Evolutionary conservation across 1,140 invertebrate genomes (phyloP).

Genomic region (Aphelinus atriplicis): DNA sequence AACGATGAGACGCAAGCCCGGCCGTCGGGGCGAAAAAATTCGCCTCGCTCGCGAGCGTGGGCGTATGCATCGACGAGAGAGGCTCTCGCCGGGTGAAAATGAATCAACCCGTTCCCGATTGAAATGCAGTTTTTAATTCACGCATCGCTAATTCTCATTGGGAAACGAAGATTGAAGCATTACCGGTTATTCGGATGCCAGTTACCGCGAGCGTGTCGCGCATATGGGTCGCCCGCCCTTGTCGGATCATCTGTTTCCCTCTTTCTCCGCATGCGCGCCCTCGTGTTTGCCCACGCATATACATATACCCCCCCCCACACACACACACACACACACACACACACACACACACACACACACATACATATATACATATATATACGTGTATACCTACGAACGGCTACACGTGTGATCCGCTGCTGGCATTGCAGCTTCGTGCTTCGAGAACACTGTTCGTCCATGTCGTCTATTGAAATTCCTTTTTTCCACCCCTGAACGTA

Average conservation of each 20-base stretch:
- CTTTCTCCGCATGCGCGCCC: neutral
- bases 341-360: too few species aligned
- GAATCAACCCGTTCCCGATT: conserved; percentile 26
- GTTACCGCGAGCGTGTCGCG: neutral
- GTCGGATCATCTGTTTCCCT: conserved; percentile 18
- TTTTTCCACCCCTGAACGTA: too few species aligned
- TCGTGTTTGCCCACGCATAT: too few species aligned
- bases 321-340: too few species aligned
- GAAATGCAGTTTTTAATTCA: conserved; percentile 42
- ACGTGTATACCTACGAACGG: too few species aligned
- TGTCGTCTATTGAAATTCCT: too few species aligned
- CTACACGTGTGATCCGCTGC: too few species aligned
- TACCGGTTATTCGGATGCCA: neutral
- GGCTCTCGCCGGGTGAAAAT: conserved; percentile 1
- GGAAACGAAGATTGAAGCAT: conserved; percentile 33
- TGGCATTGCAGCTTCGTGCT: too few species aligned
- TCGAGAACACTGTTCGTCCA: too few species aligned
- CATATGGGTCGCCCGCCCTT: neutral
- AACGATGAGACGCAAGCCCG: neutral
- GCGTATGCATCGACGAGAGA: neutral
- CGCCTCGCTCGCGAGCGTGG: neutral
- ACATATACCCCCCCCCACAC: too few species aligned
- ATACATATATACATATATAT: too few species aligned
- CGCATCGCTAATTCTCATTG: conserved; percentile 39
- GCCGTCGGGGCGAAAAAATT: neutral